A percentile compares a stretch with the other conserved stretches of the same genome.
phyloP scores from a whole-genome alignment of 2,888 invertebrate species.

The Prenolepis imparis region DNA sequence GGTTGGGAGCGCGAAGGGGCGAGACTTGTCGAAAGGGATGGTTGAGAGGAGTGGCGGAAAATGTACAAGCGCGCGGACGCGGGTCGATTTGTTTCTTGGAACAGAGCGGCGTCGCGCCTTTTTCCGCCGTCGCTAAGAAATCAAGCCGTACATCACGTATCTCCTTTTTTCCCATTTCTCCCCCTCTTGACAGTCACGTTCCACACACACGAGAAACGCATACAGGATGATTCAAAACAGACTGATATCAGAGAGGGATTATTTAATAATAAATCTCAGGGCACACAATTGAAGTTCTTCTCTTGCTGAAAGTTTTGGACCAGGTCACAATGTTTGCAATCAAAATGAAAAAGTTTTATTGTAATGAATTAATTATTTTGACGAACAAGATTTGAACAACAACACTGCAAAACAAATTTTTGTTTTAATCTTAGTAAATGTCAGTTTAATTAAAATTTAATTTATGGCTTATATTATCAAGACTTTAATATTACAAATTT shows the following conservation, averaged over 20 bases:
- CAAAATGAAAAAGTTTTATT: not conserved
- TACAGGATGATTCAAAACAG: conserved; percentile 51
- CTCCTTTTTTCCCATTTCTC: conserved; percentile 41
- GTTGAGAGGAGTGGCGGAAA: conserved; percentile 41
- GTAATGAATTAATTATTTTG: not conserved
- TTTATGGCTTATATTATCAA: not conserved
- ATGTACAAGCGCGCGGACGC: conserved; percentile 59
- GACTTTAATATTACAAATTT: not conserved
- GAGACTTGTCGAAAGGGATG: conserved; percentile 44
- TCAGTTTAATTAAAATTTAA: not conserved
- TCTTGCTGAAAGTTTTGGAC: not conserved
- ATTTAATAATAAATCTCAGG: conserved; percentile 22
- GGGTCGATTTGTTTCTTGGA: conserved; percentile 73
- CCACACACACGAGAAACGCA: conserved; percentile 31
- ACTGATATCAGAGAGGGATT: not conserved
- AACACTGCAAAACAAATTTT: not conserved
- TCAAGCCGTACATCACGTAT: conserved; percentile 65
- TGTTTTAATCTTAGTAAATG: not conserved
- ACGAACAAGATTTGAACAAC: not conserved
- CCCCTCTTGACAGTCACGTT: conserved; percentile 56
- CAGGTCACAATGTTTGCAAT: not conserved
- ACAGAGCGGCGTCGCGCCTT: conserved; percentile 65
- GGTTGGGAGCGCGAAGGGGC: not conserved
- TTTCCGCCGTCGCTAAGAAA: conserved; percentile 72
- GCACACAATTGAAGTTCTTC: not conserved